These are phyloP conservation scores for Platyrinchus mystaceus DNA, from an alignment of 2,797 vertebrate species.

Conservation along the genomic window DNA sequence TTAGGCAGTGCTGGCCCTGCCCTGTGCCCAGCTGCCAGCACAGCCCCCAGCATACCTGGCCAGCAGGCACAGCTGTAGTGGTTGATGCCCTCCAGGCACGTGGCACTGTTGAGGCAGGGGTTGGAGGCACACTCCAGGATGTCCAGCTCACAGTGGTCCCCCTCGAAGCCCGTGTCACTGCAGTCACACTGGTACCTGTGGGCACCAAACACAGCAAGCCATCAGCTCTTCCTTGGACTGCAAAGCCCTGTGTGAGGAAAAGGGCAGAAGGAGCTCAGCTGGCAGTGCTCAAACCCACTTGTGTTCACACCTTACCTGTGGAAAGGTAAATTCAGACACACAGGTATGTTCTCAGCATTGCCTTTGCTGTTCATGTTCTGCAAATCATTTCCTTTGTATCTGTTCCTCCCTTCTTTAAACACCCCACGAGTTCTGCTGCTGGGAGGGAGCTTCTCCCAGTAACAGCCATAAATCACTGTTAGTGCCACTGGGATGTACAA, in stretches of 20 bases:
- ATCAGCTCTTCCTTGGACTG: neutral
- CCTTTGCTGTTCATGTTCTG: neutral
- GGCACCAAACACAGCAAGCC: neutral
- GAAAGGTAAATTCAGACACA: neutral
- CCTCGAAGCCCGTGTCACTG: slow-evolving; percentile 84
- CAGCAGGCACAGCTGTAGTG: slow-evolving; percentile 88
- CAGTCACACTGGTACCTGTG: slow-evolving; percentile 88
- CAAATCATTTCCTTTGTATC: neutral
- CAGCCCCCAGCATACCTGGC: slow-evolving; percentile 80
- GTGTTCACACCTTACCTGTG: neutral
- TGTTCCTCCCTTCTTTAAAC: neutral
- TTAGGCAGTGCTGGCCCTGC: too few species aligned
- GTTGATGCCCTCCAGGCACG: slow-evolving; percentile 84
- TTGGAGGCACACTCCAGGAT: slow-evolving; percentile 89
- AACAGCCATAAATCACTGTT: neutral
- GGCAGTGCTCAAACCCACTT: neutral
- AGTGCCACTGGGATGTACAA: neutral
- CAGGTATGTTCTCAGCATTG: neutral
- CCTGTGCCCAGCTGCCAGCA: too few species aligned
- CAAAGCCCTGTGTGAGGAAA: neutral
- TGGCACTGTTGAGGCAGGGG: slow-evolving; percentile 86
- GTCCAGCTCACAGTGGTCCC: slow-evolving; percentile 84
- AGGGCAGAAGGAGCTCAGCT: neutral
- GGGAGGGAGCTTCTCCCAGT: neutral
- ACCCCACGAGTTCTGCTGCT: neutral